These are phyloP conservation scores for Pandion haliaetus DNA, from an alignment of 2,113 vertebrate genomes.

Conservation along the genomic window DNA sequence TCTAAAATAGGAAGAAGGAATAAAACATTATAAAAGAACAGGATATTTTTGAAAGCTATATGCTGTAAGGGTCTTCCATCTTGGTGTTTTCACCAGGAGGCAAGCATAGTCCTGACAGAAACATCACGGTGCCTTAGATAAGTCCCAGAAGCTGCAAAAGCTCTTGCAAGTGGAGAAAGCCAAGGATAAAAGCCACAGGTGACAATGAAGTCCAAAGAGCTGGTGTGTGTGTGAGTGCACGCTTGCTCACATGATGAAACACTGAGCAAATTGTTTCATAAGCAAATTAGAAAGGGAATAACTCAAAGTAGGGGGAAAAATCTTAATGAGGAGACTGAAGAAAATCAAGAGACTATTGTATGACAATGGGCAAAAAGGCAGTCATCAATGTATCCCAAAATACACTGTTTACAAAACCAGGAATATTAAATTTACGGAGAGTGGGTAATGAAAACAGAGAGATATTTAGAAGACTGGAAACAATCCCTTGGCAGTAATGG, in stretches of 20 bases:
- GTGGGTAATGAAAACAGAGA: background rate
- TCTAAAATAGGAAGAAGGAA: background rate
- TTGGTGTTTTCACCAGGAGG: background rate
- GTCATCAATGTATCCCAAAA: background rate
- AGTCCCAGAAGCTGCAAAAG: no score
- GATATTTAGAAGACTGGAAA: background rate
- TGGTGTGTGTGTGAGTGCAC: accelerated
- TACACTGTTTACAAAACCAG: background rate
- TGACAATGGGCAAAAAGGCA: background rate
- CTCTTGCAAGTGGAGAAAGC: background rate
- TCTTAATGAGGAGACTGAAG: background rate
- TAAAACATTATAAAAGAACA: background rate
- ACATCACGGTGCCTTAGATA: accelerated
- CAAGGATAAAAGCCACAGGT: background rate
- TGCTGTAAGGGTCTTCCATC: no score
- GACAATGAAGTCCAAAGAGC: background rate
- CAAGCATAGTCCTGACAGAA: background rate
- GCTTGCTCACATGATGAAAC: background rate
- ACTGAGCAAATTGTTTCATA: background rate
- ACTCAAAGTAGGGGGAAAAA: background rate
- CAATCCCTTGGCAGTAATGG: background rate
- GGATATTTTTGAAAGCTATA: accelerated
- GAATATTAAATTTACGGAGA: background rate
- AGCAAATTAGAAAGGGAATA: background rate
- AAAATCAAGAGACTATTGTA: background rate